These are phyloP conservation scores for Crypturellus tataupa DNA, from an alignment of 2,797 vertebrate genomes.

Conservation along the genomic window DNA sequence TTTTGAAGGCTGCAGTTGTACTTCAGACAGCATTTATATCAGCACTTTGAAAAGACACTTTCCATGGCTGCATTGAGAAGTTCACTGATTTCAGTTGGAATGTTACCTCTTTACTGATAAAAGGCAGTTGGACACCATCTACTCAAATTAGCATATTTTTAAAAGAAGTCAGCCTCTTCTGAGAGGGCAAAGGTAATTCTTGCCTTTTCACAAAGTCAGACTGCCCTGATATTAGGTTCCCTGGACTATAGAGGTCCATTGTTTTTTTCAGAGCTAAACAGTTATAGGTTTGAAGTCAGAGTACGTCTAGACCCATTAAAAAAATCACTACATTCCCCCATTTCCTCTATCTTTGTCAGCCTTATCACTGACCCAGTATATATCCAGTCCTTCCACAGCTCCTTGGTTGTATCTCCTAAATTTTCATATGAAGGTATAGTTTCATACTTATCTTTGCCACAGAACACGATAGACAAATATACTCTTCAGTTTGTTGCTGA, in stretches of 20 bases:
- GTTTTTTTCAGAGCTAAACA: constrained; percentile 41
- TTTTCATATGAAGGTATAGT: neutral
- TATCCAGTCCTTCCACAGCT: neutral
- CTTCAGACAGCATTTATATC: neutral
- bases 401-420: neutral
- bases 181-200: constrained; percentile 28
- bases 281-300: constrained; percentile 10
- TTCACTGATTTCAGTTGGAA: neutral
- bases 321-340: neutral
- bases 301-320: neutral
- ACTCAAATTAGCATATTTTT: neutral
- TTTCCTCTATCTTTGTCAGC: neutral
- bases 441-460: neutral
- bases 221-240: constrained; percentile 57
- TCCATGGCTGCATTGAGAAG: neutral
- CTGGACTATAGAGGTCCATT: constrained; percentile 58
- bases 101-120: neutral
- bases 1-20: neutral
- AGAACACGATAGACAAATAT: neutral
- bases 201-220: constrained; percentile 22
- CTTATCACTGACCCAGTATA: neutral
- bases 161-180: constrained; percentile 17
- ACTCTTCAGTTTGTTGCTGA: neutral
- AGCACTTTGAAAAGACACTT: neutral
- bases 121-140: neutral